Base-by-base conservation (phyloP, 2,113 vertebrate genomes). In the Strix aluco region DNA sequence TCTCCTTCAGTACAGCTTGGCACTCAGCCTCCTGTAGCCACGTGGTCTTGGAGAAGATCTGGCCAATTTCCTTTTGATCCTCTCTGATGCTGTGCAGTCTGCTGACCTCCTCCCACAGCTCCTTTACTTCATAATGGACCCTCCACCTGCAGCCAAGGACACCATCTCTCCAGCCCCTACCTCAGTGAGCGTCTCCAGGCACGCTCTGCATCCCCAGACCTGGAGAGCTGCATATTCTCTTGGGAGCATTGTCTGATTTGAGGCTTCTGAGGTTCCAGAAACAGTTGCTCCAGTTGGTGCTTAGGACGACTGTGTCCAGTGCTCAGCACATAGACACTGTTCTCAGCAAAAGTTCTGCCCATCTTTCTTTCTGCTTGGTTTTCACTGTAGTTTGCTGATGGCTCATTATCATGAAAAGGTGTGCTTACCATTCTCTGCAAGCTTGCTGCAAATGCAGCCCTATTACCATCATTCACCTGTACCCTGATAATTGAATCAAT, bases 401-500 rank as follows among this genome's bases (percentile, higher is more conserved):
- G 46, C 18, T 89, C 38, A 79, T 94, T 81, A 73, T 54, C 34
- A 78, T 38, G 25, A 73, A 74, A 86, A 84, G n/a, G 5, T 32
- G 12, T 67, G n/a, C n/a, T 91, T 67, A 55, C 42, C 38, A 78
- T 62, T 73, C 67, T 67, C 78, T 61, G 57, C 36, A 74, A 90
- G 59, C 55, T 55, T 78, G 36, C 70, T 47, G 40, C 69, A 94
- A 62, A 91, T 84, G 55, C 2, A 1, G 23, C 34, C 82, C 51
- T 92, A 38, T 86, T 47, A 78, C 46, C 51, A 89, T 96, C 91
- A 89, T 67, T 96, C 65, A 91, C 63, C 38, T 34, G 42, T 71
- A 38, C 15, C 51, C 25, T 96, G 93, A 91, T 89, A 78, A 91
- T 29, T 81, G 72, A 95, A 94, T 96, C 91, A 86, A 97, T 96